Conservation (phyloP, 2,888 invertebrate species). For the Rhogogaster chlorosoma region DNA sequence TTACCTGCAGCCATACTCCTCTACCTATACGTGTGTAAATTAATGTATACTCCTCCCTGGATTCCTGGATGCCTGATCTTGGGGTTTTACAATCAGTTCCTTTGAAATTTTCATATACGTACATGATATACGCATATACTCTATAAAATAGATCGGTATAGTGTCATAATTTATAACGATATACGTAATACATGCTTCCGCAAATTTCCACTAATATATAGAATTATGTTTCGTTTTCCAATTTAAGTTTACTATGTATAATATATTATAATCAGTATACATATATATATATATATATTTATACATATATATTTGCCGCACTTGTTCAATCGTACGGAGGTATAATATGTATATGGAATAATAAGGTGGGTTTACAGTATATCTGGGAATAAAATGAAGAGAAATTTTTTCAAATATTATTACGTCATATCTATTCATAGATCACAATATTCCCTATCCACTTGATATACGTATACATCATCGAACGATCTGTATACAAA, state of each 20-base stretch:
- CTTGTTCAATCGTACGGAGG: neutral
- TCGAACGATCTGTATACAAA: no score
- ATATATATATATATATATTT: neutral
- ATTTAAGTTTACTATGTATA: neutral
- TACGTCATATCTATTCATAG: neutral
- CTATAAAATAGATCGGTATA: neutral
- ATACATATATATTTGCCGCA: neutral
- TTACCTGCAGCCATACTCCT: neutral
- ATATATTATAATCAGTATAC: neutral
- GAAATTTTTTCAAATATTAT: constrained; percentile 26
- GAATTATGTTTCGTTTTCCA: neutral
- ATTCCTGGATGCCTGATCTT: no score
- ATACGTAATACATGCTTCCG: neutral
- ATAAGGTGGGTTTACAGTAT: constrained; percentile 3
- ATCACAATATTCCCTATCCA: neutral
- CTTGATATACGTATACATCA: neutral
- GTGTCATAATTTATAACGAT: neutral
- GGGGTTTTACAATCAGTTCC: neutral
- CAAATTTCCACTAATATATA: neutral
- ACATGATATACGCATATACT: neutral
- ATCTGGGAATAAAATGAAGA: constrained; percentile 34
- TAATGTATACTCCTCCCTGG: no score
- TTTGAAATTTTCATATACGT: no score
- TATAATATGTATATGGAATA: constrained; percentile 18
- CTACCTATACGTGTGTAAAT: neutral